These are phyloP conservation scores for Cichladusa arquata DNA, from an alignment of 2,113 vertebrate genomes.

Conservation along the genomic window DNA sequence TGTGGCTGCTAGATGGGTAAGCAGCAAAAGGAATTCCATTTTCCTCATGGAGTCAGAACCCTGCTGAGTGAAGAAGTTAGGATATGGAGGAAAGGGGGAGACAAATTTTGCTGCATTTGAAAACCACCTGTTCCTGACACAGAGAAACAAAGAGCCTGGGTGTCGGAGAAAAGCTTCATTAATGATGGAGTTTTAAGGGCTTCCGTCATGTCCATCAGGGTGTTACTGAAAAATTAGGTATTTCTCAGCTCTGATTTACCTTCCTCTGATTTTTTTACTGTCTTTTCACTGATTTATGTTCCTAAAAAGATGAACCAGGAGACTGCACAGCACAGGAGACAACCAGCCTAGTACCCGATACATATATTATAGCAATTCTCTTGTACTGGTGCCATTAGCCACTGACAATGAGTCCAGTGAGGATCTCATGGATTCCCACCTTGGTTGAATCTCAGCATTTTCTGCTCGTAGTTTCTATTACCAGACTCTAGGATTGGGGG, in stretches of 20 bases:
- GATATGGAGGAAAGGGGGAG: background rate
- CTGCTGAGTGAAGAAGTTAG: slow-evolving; percentile 25
- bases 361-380: background rate
- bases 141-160: background rate
- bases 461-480: background rate
- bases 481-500: background rate
- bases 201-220: background rate
- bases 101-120: background rate
- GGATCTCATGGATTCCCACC: background rate
- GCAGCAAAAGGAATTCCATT: background rate
- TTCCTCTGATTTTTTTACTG: background rate
- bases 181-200: background rate
- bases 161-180: background rate
- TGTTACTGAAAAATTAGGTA: background rate
- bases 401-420: background rate
- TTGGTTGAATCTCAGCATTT: background rate
- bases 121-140: background rate
- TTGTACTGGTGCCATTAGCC: background rate
- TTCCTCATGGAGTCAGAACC: background rate
- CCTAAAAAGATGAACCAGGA: background rate
- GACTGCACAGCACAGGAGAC: background rate
- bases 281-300: background rate
- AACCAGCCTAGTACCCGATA: background rate
- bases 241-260: background rate
- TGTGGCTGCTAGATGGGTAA: background rate